These are phyloP conservation scores for Malurus elegans DNA, from an alignment of 2,113 vertebrate species.

Conservation along the genomic window DNA sequence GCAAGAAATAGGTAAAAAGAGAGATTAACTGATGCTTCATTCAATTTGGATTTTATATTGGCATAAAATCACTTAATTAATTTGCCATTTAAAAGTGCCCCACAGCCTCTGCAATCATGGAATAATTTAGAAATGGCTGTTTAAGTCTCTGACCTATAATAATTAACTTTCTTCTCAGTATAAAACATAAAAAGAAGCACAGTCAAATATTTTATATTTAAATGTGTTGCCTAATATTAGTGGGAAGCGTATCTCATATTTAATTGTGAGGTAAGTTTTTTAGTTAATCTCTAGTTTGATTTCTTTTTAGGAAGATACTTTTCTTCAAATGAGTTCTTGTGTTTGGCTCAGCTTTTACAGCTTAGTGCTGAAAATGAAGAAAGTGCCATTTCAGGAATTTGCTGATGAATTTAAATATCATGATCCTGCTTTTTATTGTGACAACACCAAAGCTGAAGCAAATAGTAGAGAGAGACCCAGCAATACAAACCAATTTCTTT, in stretches of 20 bases:
- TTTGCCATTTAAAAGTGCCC: constrained; percentile 1
- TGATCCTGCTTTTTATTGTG: not conserved
- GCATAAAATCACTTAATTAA: constrained; percentile 32
- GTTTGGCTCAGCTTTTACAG: not conserved
- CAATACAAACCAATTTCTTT: not conserved
- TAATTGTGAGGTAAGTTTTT: not conserved
- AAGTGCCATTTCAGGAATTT: not conserved
- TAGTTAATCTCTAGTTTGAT: not conserved
- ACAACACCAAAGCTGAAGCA: not conserved
- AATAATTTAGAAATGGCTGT: not conserved
- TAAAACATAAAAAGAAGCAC: not conserved
- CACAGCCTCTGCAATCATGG: not conserved
- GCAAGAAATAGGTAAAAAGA: not conserved
- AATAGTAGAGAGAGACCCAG: not conserved
- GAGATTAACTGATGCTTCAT: not conserved
- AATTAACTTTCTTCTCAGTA: not conserved
- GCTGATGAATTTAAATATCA: not conserved
- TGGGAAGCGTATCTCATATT: not conserved
- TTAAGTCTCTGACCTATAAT: not conserved
- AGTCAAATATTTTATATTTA: not conserved
- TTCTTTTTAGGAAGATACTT: not conserved
- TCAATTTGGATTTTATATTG: constrained; percentile 26
- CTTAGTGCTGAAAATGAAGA: not conserved
- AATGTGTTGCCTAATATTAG: not conserved
- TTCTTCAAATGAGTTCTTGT: not conserved